Evolutionary conservation across 2,797 vertebrate genomes (phyloP), one percentile per base, ranked within the genome.

Genomic region (Loris lydekkerianus): DNA sequence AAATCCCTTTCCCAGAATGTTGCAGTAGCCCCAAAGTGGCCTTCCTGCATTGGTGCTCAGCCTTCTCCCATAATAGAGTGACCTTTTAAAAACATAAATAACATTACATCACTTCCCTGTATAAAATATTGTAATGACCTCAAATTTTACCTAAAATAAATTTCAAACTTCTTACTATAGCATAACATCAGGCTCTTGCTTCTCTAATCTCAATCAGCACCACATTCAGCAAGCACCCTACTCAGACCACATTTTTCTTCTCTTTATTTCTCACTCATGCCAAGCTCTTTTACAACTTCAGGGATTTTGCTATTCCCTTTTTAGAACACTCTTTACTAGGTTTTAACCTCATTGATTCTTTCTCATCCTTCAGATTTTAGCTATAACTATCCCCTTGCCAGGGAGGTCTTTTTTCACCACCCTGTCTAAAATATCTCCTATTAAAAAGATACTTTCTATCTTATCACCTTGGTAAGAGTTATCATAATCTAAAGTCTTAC

Each of bases 1-100:
- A 86, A 90, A 46, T 82, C 23, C 70, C 43, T 75, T 85, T 93
- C 34, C 61, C 86, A 53, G 56, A 70, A 93, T 43, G 25, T 70
- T 89, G n/a, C 23, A 69, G 10, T n/a, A 83, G 75, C 87, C 3
- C 34, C 7, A 40, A 40, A 76, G 17, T 78, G 31, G 37, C 18
- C 37, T 91, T 87, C 78, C 58, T 92, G 7, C 40, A 78, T 84
- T 27, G 43, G 37, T 29, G 27, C 6, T 76, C 93, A 78, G 31
- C 40, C 29, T 95, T 92, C 43, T 89, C 10, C 72, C 34, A 11
- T 40, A 76, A 43, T 6, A 77, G 56, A 86, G 46, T 27, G 60
- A 88, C 86, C 63, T 91, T 92, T 80, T 43, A n/a, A 83, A 93
- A 92, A 92, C 17, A 90, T 25, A 86, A 73, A 91, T 67, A 73